A percentile compares a stretch with the other conserved stretches of the same genome.
phyloP scores from a whole-genome alignment of 2,888 invertebrate genomes.

The Leistus spinibarbis region DNA sequence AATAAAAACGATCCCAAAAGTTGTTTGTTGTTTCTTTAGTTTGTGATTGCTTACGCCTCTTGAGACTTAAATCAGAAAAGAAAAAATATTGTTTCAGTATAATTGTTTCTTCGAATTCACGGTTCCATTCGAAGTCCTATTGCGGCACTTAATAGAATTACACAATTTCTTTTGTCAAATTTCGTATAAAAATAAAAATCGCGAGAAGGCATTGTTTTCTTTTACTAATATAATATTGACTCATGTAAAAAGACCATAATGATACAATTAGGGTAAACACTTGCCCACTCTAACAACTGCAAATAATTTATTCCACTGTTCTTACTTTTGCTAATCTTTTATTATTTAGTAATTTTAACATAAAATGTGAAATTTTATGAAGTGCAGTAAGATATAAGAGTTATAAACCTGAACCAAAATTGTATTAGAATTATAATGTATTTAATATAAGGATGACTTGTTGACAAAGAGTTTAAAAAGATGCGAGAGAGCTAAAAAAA shows the following conservation, averaged over 20 bases:
- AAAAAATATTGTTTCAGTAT: not conserved
- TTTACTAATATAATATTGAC: not conserved
- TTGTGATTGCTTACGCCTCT: not conserved
- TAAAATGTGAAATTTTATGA: not conserved
- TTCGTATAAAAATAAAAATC: not conserved
- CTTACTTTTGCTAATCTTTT: too few relatives aligned
- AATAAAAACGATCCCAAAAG: not conserved
- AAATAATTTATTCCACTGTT: too few relatives aligned
- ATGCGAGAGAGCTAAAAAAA: not conserved
- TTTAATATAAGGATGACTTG: not conserved
- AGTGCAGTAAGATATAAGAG: not conserved
- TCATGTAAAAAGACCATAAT: too few relatives aligned
- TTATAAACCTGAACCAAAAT: not conserved
- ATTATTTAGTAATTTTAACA: too few relatives aligned
- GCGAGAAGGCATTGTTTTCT: not conserved
- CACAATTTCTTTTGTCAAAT: not conserved
- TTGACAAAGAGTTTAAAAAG: not conserved
- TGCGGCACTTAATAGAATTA: not conserved
- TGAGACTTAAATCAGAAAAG: not conserved
- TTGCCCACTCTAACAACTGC: too few relatives aligned
- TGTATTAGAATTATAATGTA: not conserved
- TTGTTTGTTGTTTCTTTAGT: not conserved
- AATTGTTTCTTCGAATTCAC: not conserved
- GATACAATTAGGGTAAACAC: too few relatives aligned
- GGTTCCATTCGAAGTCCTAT: not conserved